Conservation (phyloP, 2,797 vertebrate species). For the Chloroceryle inda region DNA sequence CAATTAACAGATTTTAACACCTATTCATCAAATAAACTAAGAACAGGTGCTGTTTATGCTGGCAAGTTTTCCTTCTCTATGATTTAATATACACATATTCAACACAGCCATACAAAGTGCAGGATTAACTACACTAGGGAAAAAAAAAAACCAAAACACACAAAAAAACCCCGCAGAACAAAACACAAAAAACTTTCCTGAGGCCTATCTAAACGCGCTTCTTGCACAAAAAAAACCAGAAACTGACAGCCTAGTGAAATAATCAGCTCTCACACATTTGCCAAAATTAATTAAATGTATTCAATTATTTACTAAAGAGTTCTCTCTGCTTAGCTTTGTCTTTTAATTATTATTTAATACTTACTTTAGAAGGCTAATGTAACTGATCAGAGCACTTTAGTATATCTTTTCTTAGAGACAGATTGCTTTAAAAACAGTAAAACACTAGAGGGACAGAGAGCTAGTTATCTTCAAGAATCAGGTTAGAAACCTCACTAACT, state of each 20-base stretch:
- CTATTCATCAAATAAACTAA: not conserved
- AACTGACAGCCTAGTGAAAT: not conserved
- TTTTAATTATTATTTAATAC: conserved; percentile 6
- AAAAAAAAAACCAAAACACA: accelerated
- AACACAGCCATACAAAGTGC: not conserved
- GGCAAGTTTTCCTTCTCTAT: not conserved
- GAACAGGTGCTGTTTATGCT: not conserved
- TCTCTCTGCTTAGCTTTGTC: not conserved
- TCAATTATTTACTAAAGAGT: not conserved
- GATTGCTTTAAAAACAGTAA: conserved; percentile 3
- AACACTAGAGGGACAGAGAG: conserved; percentile 36
- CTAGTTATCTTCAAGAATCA: not conserved
- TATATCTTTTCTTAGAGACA: conserved; percentile 5
- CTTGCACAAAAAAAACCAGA: not conserved
- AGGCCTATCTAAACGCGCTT: not conserved
- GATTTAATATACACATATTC: not conserved
- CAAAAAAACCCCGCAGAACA: too few species aligned
- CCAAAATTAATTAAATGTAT: not conserved
- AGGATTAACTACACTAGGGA: not conserved
- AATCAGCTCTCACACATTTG: not conserved
- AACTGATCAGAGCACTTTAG: not conserved
- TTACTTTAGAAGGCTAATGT: not conserved
- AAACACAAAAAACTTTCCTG: not conserved
- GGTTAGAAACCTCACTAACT: not conserved
- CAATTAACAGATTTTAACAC: not conserved